A percentile compares a stretch with the other conserved stretches of the same genome.
Evolutionary conservation across 2,888 invertebrate species (phyloP).

Genomic region (Galerucella nymphaeae): DNA sequence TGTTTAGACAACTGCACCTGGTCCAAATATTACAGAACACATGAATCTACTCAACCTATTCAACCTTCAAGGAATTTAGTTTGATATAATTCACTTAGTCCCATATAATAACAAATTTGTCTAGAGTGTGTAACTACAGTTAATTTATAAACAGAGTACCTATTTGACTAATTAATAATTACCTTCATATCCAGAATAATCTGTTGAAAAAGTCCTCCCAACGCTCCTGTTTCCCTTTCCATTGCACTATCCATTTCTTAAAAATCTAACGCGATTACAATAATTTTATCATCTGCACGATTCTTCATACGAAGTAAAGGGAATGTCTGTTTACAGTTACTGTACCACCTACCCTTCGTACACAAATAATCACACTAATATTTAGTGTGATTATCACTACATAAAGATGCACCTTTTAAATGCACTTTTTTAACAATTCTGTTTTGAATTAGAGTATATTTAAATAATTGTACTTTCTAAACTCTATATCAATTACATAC

Average conservation of each 20-base stretch:
- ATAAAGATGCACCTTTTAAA: conserved; percentile 18
- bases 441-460: conserved; percentile 8
- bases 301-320: conserved; percentile 27
- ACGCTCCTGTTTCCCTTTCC: conserved; percentile 87
- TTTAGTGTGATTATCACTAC: too few species aligned
- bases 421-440: background rate
- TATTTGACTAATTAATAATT: conserved; percentile 59
- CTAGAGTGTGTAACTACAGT: background rate
- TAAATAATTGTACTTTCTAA: conserved; percentile 15
- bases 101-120: background rate
- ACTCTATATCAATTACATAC: conserved; percentile 6
- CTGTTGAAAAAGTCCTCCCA: conserved; percentile 94
- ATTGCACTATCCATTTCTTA: conserved; percentile 74
- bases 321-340: conserved; percentile 46
- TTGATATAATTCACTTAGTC: too few species aligned
- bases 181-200: conserved; percentile 98
- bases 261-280: background rate
- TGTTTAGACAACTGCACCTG: background rate
- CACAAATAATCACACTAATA: conserved; percentile 30
- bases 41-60: background rate
- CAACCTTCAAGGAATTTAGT: too few species aligned
- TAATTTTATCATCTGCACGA: conserved; percentile 16
- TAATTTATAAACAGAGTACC: background rate
- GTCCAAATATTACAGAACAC: background rate
- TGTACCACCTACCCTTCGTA: conserved; percentile 39